Base-by-base conservation (phyloP, 2,888 invertebrate species). In the Xestia c-nigrum region DNA sequence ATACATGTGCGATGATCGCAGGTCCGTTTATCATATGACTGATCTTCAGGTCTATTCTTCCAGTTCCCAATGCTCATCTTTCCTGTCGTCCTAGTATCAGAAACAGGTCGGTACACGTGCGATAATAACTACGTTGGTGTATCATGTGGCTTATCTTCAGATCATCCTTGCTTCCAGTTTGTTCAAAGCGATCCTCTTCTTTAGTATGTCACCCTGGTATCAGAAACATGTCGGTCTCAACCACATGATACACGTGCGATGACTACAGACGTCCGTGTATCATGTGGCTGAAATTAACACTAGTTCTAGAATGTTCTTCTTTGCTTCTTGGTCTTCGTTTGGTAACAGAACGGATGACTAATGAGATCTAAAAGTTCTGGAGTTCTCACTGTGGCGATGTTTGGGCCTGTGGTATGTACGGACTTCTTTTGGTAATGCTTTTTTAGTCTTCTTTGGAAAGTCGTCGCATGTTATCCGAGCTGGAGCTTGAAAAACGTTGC, bases 161-260 rank as follows among this genome's bases (percentile, higher is more conserved):
- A 31, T 31, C 31, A 31, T 31, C 31, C 31, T 31, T 31, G 31
- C 31, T 1, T 31, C 31, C 31, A 31, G 31, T 31, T 31, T 31
- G 31, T 31, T 31, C 3, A 31, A 31, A 31, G 31, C 31, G 31
- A 31, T 31, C n/a, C n/a, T n/a, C 31, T 31, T 31, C 3, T 31
- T 31, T 31, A 1, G 31, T 3, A 31, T 31, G 31, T 31, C 31
- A 3, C 31, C 38, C 50, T 73, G 63, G 50, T 61, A 16, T 19
- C 5, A 43, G 47, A 14, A 43, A 9, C 74, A 68, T 46, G 61
- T 31, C 21, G 43, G 19, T 61, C 50, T 84, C 80, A 84, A 83
- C 74, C 83, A 84, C 74, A 84, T 84, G 83, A 84, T 83, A 83
- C 83, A 83, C 83, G 83, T 83, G 65, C 83, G 83, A 72, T 72